phyloP scores from a whole-genome alignment of 2,797 vertebrate species.

The Champsocephalus gunnari region DNA sequence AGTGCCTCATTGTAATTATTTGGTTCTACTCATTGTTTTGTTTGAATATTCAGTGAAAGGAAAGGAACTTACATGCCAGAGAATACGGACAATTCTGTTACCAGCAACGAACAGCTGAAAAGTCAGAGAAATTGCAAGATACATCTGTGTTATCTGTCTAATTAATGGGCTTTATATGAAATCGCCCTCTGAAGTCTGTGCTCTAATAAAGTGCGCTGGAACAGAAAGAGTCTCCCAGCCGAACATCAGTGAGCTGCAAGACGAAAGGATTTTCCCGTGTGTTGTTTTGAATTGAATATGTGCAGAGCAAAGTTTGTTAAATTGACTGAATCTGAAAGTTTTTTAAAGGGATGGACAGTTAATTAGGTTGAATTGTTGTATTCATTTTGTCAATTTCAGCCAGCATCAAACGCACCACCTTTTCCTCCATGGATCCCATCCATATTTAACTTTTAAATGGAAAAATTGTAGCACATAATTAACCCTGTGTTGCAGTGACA shows the following conservation, averaged over 20 bases:
- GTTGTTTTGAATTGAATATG: slow-evolving; percentile 60
- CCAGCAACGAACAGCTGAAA: slow-evolving; percentile 60
- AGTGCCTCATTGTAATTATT: slow-evolving; percentile 59
- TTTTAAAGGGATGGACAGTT: slow-evolving; percentile 57
- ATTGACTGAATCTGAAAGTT: slow-evolving; percentile 66
- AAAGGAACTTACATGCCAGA: slow-evolving; percentile 31
- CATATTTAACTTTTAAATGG: slow-evolving; percentile 34
- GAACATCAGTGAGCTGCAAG: slow-evolving; percentile 61
- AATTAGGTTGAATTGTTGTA: slow-evolving; percentile 59
- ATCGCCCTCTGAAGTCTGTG: slow-evolving; percentile 58
- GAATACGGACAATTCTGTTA: slow-evolving; percentile 57
- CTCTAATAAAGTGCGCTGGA: slow-evolving; percentile 77
- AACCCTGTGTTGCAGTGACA: slow-evolving; percentile 18
- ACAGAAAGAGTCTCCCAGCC: slow-evolving; percentile 64
- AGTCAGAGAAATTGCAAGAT: slow-evolving; percentile 59
- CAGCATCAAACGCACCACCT: slow-evolving; percentile 20
- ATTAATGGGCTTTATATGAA: slow-evolving; percentile 67
- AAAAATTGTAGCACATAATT: slow-evolving; percentile 34
- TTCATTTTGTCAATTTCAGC: slow-evolving; percentile 53
- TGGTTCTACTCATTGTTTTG: slow-evolving; percentile 52
- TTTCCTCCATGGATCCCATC: slow-evolving; percentile 8
- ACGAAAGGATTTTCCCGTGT: slow-evolving; percentile 42
- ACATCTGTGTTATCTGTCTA: slow-evolving; percentile 66
- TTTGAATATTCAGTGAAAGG: slow-evolving; percentile 55
- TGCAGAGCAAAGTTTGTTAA: slow-evolving; percentile 64